Evolutionary conservation across 2,113 vertebrate genomes (phyloP).

Genomic region (Marmota monax): DNA sequence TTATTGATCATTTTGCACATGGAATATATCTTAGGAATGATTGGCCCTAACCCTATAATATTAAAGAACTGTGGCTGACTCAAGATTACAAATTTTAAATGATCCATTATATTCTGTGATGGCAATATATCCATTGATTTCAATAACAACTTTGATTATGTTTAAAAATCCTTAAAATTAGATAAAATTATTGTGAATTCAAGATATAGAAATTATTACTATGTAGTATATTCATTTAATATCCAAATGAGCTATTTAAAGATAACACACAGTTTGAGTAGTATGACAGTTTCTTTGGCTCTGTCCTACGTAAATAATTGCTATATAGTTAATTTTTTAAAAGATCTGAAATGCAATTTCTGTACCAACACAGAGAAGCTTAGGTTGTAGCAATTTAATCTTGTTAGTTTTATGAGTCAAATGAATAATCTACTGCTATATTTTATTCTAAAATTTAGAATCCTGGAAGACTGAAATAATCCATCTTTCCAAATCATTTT

Average conservation of each 20-base stretch:
- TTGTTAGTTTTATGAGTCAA: background rate
- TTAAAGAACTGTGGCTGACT: background rate
- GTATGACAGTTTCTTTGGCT: background rate
- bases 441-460: background rate
- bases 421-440: background rate
- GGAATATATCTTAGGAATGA: background rate
- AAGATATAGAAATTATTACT: background rate
- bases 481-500: background rate
- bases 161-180: background rate
- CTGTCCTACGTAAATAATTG: background rate
- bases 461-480: background rate
- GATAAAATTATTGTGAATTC: background rate
- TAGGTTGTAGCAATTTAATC: background rate
- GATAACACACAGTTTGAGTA: background rate
- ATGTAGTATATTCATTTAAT: conserved; percentile 3
- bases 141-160: background rate
- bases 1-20: background rate
- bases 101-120: background rate
- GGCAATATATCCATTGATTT: background rate
- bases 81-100: background rate
- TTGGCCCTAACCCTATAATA: background rate
- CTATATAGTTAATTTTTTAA: background rate
- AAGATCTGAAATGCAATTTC: conserved; percentile 1
- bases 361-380: background rate
- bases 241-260: background rate